These are phyloP conservation scores for Colletes gigas DNA, from an alignment of 1,140 invertebrate species.

Conservation along the genomic window DNA sequence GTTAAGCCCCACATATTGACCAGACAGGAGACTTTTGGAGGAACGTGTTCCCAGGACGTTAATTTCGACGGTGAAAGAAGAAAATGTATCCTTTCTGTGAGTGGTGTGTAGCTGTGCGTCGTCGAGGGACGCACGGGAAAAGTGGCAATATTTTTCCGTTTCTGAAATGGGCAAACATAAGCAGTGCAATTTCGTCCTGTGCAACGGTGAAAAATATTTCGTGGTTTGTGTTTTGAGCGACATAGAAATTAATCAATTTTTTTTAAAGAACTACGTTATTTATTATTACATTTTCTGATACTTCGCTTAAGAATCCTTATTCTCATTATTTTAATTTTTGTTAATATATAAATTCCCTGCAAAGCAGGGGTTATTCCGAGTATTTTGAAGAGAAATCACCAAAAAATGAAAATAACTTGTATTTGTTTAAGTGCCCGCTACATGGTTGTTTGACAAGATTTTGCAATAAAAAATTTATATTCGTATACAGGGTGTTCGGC, in stretches of 20 bases:
- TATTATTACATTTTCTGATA: no score
- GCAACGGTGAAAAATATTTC: neutral
- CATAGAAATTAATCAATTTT: no score
- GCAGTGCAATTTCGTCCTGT: neutral
- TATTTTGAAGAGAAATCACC: no score
- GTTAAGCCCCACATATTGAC: constrained; percentile 60
- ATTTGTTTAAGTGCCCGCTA: no score
- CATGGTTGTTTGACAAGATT: no score
- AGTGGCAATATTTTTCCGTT: constrained; percentile 20
- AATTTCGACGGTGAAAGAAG: constrained; percentile 31
- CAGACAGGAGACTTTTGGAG: constrained; percentile 30
- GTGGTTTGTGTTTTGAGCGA: neutral
- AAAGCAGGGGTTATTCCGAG: no score
- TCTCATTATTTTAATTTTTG: no score
- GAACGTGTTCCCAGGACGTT: constrained; percentile 33
- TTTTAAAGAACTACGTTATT: neutral
- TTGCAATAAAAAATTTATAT: no score
- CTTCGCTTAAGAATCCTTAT: no score
- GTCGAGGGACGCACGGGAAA: neutral
- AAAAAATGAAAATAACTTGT: no score
- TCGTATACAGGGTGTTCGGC: no score
- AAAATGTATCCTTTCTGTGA: neutral
- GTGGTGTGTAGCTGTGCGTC: neutral
- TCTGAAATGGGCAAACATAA: neutral
- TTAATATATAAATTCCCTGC: no score